A percentile compares a stretch with the other conserved stretches of the same genome.
phyloP scores from a whole-genome alignment of 2,888 invertebrate species.

The Epinotia brunnichana region DNA sequence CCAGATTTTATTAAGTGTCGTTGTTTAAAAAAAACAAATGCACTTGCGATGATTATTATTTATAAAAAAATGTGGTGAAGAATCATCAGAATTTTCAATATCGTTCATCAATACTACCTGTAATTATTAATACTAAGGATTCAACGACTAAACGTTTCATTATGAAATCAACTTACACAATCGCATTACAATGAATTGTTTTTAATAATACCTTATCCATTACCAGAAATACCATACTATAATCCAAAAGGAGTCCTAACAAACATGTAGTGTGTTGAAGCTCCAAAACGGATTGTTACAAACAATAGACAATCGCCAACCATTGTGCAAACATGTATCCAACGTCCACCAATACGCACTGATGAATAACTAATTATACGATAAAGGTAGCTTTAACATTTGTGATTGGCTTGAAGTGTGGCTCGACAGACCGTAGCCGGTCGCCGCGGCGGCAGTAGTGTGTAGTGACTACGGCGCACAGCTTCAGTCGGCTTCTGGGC shows the following conservation, averaged over 20 bases:
- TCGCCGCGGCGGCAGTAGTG: conserved; percentile 63
- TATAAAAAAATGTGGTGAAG: neutral
- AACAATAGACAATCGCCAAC: conserved; percentile 4
- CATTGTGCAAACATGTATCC: conserved; percentile 30
- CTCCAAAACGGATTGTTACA: neutral
- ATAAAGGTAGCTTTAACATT: conserved; percentile 43
- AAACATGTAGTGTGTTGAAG: neutral
- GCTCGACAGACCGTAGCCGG: conserved; percentile 75
- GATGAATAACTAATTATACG: conserved; percentile 41
- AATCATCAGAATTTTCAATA: neutral
- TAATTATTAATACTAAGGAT: neutral
- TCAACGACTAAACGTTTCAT: neutral
- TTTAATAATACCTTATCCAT: neutral
- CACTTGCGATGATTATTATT: neutral
- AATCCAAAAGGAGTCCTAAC: neutral
- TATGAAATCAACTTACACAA: neutral
- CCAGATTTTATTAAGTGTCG: no score
- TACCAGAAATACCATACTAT: neutral
- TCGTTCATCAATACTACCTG: neutral
- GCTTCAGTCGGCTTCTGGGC: conserved; percentile 78
- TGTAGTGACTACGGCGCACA: conserved; percentile 79
- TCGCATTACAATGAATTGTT: neutral
- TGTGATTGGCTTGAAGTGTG: conserved; percentile 73
- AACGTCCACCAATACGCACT: conserved; percentile 41
- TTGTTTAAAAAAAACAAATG: no score